Evolutionary conservation across 2,888 invertebrate species (phyloP).

Genomic region (Hydrotaea cyrtoneurina): DNA sequence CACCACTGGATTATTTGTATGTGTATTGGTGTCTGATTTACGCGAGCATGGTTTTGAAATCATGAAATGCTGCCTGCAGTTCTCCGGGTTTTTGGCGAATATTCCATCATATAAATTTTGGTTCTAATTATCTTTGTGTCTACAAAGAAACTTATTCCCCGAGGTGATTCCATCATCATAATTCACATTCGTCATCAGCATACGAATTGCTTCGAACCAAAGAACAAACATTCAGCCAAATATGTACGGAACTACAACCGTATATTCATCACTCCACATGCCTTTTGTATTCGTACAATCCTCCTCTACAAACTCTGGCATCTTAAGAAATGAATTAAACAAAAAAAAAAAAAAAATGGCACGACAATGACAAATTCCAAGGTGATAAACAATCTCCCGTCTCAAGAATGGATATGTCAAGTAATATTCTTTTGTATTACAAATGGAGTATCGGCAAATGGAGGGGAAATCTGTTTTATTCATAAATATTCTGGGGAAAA

Average conservation of each 20-base stretch:
- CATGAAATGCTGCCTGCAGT: slow-evolving; percentile 40
- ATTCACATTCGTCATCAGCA: slow-evolving; percentile 65
- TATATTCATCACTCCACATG: too few relatives aligned
- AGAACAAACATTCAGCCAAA: neutral
- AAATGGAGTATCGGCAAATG: too few relatives aligned
- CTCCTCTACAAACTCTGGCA: too few relatives aligned
- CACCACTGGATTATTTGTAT: too few relatives aligned
- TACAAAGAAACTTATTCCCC: slow-evolving; percentile 51
- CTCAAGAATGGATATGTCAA: too few relatives aligned
- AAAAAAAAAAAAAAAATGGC: slow-evolving; percentile 1
- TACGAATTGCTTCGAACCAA: slow-evolving; percentile 58
- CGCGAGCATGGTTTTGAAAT: slow-evolving; percentile 35
- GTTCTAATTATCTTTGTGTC: slow-evolving; percentile 67
- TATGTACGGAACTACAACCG: neutral
- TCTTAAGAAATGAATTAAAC: too few relatives aligned
- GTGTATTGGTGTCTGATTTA: slow-evolving; percentile 28
- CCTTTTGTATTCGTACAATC: too few relatives aligned
- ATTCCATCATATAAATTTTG: slow-evolving; percentile 62
- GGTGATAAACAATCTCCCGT: too few relatives aligned
- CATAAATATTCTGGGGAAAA: too few relatives aligned
- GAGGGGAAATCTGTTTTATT: too few relatives aligned
- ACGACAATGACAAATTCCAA: slow-evolving; percentile 45
- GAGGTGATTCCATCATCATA: slow-evolving; percentile 48
- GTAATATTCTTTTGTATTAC: too few relatives aligned
- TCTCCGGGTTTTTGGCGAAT: slow-evolving; percentile 29